Evolutionary conservation across 2,797 vertebrate species (phyloP).

Genomic region (Eulemur mongoz): DNA sequence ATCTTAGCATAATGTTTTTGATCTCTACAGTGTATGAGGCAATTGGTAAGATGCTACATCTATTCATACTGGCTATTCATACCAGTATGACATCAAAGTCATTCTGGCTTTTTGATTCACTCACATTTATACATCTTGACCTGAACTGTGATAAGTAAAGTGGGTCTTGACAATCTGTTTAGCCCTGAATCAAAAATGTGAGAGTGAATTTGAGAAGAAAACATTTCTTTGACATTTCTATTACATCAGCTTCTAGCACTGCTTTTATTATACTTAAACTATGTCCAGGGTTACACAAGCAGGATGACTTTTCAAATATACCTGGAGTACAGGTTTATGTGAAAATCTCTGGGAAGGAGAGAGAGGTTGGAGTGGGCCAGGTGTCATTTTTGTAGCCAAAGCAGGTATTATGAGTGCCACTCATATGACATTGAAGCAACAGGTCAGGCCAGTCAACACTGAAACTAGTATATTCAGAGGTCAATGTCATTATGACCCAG

Average conservation of each 20-base stretch:
- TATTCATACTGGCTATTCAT: no score
- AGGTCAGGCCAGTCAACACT: background rate
- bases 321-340: background rate
- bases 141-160: constrained; percentile 31
- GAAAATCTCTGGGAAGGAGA: background rate
- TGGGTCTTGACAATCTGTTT: constrained; percentile 19
- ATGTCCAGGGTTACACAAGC: background rate
- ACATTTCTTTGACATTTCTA: background rate
- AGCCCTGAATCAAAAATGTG: background rate
- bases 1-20: background rate
- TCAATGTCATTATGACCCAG: constrained; percentile 62
- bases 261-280: background rate
- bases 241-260: background rate
- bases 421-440: background rate
- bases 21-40: background rate
- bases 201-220: constrained; percentile 18
- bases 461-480: background rate
- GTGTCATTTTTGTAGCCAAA: constrained; percentile 24
- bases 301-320: background rate
- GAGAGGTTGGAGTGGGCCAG: background rate
- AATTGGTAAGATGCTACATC: background rate
- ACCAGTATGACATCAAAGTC: background rate
- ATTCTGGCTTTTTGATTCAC: background rate
- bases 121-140: constrained; percentile 49
- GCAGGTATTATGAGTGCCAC: background rate